phyloP scores from a whole-genome alignment of 2,888 invertebrate species.

The Ochropacha duplaris region DNA sequence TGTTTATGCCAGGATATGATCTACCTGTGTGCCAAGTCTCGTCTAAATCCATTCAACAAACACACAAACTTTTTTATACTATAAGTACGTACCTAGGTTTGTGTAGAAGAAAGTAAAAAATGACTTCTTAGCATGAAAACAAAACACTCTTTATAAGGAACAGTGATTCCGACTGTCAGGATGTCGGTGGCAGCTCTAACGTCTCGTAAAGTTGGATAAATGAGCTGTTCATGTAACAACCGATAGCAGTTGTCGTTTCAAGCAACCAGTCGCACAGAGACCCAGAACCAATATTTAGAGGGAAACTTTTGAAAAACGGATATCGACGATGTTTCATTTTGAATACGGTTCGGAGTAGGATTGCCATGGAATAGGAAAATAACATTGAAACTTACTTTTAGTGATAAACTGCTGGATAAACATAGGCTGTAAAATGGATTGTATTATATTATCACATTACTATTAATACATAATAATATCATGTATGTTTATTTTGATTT shows the following conservation, averaged over 20 bases:
- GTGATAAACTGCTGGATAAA: too few relatives aligned
- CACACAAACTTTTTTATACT: too few relatives aligned
- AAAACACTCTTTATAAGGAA: slow-evolving; percentile 7
- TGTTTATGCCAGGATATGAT: too few relatives aligned
- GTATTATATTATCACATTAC: too few relatives aligned
- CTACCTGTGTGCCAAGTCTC: too few relatives aligned
- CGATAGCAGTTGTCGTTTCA: slow-evolving; percentile 17
- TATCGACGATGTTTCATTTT: slow-evolving; percentile 23
- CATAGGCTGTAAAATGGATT: too few relatives aligned
- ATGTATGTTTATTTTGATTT: too few relatives aligned
- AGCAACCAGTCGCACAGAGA: slow-evolving; percentile 16
- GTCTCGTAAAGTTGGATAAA: slow-evolving; percentile 29
- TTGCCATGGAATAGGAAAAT: not conserved
- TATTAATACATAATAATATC: too few relatives aligned
- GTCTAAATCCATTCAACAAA: too few relatives aligned
- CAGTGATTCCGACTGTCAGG: slow-evolving; percentile 15
- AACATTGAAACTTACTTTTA: too few relatives aligned
- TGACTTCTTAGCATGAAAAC: not conserved
- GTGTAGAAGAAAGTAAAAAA: not conserved
- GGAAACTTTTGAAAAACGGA: slow-evolving; percentile 12
- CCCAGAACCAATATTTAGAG: slow-evolving; percentile 22
- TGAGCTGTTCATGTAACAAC: slow-evolving; percentile 26
- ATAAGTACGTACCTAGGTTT: too few relatives aligned
- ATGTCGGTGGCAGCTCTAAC: slow-evolving; percentile 18
- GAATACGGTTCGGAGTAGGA: not conserved